phyloP scores from a whole-genome alignment of 2,113 vertebrate species.

The Phylloscopus whistleri region DNA sequence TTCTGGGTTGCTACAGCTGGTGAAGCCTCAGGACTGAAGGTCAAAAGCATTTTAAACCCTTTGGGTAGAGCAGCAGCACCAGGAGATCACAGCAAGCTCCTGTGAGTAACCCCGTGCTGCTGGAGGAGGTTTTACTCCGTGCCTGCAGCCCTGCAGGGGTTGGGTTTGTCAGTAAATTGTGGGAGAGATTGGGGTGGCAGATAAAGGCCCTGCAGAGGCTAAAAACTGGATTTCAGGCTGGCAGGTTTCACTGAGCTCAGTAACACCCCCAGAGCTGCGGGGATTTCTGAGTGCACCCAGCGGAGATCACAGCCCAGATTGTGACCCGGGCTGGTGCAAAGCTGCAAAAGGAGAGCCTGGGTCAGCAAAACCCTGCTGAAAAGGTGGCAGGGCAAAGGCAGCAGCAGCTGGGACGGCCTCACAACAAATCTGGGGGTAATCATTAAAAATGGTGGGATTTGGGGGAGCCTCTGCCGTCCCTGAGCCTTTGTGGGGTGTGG shows the following conservation, averaged over 20 bases:
- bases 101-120: fast-evolving
- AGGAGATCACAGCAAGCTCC: fast-evolving
- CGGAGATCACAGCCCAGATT: neutral
- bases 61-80: neutral
- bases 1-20: fast-evolving
- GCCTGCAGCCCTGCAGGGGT: neutral
- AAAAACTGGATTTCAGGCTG: fast-evolving
- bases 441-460: fast-evolving
- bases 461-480: neutral
- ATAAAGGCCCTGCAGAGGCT: neutral
- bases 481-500: neutral
- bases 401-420: fast-evolving
- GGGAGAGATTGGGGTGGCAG: neutral
- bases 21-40: fast-evolving
- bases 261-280: neutral
- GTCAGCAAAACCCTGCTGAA: neutral
- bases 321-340: neutral
- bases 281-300: neutral
- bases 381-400: fast-evolving
- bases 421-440: fast-evolving
- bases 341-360: neutral
- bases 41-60: fast-evolving
- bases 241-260: neutral
- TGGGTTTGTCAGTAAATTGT: fast-evolving
- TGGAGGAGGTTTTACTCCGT: fast-evolving